Base-by-base conservation (phyloP, 2,797 vertebrate species). In the Melanogrammus aeglefinus region DNA sequence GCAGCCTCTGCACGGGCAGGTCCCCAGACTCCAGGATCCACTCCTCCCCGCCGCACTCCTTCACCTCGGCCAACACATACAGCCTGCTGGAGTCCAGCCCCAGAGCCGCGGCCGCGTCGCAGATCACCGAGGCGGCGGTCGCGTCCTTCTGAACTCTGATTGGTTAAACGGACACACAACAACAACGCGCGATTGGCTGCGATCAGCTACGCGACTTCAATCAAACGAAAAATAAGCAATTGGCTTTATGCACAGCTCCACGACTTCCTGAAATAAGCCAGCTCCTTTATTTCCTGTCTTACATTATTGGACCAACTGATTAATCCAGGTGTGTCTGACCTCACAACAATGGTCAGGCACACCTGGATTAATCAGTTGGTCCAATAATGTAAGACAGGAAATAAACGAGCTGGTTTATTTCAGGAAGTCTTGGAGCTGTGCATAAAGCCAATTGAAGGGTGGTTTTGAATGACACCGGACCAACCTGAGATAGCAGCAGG, bases 41-140 rank as follows among this genome's bases (percentile, higher is more conserved):
- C 85, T 99, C 98, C 85, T 99, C 98, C 18, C 98, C 98, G 0
- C 98, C 98, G 0, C 95, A 95, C 88, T 99, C 98, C 83, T 99
- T 99, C 85, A 99, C 98, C 89, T 99, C 97, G 66, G 96, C 97
- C 0, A 99, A 90, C 73, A 97, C 96, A 0, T 98, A 99, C 85
- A 92, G 86, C 77, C 95, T 95, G 0, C 92, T 88, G 51, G 91
- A 82, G 14, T 98, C 97, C 89, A 99, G 92, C 10, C 96, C 94
- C 82, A 93, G 93, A 63, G 90, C 92, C 57, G 90, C 88, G 0
- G 97, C 93, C 10, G 93, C 94, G 0, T 97, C 96, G 8, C 84
- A 92, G 88, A 99, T 97, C 82, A 99, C 96, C 0, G 96, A 94
- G 3, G 95, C 94, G 0, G 97, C 93, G 0, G 96, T 96, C 71